Evolutionary conservation across 1,140 invertebrate genomes (phyloP).

Genomic region (Himalopsyche phryganea): DNA sequence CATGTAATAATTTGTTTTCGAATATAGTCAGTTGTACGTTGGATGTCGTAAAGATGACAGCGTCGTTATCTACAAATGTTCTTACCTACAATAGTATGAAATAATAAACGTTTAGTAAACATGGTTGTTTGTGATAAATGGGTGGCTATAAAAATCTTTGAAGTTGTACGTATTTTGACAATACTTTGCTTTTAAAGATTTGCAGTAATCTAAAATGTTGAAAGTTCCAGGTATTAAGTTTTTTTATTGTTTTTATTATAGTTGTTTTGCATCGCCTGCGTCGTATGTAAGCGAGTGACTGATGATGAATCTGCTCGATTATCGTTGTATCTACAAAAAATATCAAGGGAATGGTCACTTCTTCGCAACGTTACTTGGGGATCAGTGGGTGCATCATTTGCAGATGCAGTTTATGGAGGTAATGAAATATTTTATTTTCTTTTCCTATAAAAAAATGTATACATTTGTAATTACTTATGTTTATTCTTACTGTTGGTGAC

Average conservation of each 20-base stretch:
- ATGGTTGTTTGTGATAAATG: slow-evolving; percentile 53
- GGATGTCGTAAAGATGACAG: too few relatives aligned
- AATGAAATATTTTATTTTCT: not conserved
- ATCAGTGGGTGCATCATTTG: slow-evolving; percentile 56
- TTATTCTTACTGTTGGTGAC: not conserved
- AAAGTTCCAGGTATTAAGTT: not conserved
- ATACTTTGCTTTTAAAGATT: not conserved
- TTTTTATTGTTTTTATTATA: slow-evolving; percentile 39
- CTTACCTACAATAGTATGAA: too few relatives aligned
- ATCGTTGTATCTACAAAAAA: slow-evolving; percentile 63
- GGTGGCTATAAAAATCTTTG: slow-evolving; percentile 52
- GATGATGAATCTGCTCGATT: slow-evolving; percentile 66
- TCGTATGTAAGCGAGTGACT: slow-evolving; percentile 65
- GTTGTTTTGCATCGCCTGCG: slow-evolving; percentile 63
- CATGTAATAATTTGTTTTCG: too few relatives aligned
- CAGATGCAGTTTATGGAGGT: slow-evolving; percentile 63
- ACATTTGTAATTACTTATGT: not conserved
- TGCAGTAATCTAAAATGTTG: too few relatives aligned
- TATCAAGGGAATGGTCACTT: slow-evolving; percentile 71
- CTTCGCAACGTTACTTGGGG: slow-evolving; percentile 70
- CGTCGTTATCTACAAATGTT: too few relatives aligned
- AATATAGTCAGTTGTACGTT: too few relatives aligned
- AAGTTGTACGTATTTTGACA: slow-evolving; percentile 48
- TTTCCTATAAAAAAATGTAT: not conserved
- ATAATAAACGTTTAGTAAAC: not conserved